Conservation (phyloP, 2,113 vertebrate genomes). For the Regulus satrapa region DNA sequence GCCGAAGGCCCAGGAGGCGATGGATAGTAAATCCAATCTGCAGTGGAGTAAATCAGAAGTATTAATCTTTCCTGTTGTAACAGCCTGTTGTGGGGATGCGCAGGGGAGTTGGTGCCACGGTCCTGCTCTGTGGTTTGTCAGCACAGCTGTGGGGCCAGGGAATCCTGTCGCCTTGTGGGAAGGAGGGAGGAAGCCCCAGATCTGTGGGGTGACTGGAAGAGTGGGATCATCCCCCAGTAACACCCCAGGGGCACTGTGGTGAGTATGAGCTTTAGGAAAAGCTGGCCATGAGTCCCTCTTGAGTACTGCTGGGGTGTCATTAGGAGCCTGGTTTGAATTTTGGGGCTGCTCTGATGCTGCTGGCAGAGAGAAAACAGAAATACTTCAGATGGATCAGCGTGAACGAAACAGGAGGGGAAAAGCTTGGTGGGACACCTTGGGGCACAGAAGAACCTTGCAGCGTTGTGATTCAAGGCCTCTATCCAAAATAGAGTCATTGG, state of each 20-base stretch:
- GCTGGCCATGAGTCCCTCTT: not conserved
- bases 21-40: not conserved
- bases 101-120: rapidly evolving
- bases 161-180: not conserved
- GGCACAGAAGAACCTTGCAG: rapidly evolving
- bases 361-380: not conserved
- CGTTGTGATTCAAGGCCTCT: not conserved
- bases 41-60: not conserved
- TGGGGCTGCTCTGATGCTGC: not conserved
- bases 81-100: not conserved
- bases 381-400: not conserved
- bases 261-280: not conserved
- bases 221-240: not conserved
- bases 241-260: not conserved
- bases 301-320: not conserved
- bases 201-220: not conserved
- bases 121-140: not conserved
- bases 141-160: not conserved
- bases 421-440: not conserved
- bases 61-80: not conserved
- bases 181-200: not conserved
- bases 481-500: not conserved
- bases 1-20: too few species aligned
- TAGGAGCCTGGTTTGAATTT: not conserved
- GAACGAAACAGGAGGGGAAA: not conserved